A percentile compares a stretch with the other conserved stretches of the same genome.
Evolutionary conservation across 2,113 vertebrate species (phyloP).

Genomic region (Cephalopterus ornatus): DNA sequence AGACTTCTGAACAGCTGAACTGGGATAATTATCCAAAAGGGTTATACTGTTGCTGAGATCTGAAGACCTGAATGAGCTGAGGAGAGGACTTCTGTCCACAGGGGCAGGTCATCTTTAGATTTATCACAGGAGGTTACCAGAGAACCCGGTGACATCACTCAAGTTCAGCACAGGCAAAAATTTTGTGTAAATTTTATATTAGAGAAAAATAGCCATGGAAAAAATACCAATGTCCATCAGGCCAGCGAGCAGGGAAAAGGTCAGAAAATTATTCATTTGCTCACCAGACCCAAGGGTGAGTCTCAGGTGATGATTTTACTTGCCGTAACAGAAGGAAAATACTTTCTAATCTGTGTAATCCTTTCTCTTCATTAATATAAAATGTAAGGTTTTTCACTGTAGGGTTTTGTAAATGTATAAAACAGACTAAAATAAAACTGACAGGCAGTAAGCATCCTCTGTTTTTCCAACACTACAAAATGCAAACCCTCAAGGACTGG

Average conservation of each 20-base stretch:
- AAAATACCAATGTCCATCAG: background rate
- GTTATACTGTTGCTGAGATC: background rate
- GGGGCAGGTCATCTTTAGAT: background rate
- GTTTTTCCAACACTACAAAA: background rate
- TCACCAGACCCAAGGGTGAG: background rate
- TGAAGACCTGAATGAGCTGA: background rate
- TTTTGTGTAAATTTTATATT: background rate
- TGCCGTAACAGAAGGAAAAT: background rate
- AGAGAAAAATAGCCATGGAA: background rate
- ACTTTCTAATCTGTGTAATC: conserved; percentile 41
- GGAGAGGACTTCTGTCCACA: background rate
- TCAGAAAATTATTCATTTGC: conserved; percentile 25
- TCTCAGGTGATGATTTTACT: conserved; percentile 25
- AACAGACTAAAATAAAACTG: background rate
- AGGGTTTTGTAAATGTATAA: conserved; percentile 2
- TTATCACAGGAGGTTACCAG: background rate
- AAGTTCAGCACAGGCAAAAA: background rate
- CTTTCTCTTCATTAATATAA: background rate
- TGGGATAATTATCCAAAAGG: background rate
- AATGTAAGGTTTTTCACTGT: background rate
- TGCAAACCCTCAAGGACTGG: background rate
- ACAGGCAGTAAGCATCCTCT: background rate
- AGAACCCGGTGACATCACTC: background rate
- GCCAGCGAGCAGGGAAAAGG: background rate
- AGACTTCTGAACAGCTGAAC: background rate